Conservation (phyloP, 2,888 invertebrate genomes). For the Euzetes globulus region DNA sequence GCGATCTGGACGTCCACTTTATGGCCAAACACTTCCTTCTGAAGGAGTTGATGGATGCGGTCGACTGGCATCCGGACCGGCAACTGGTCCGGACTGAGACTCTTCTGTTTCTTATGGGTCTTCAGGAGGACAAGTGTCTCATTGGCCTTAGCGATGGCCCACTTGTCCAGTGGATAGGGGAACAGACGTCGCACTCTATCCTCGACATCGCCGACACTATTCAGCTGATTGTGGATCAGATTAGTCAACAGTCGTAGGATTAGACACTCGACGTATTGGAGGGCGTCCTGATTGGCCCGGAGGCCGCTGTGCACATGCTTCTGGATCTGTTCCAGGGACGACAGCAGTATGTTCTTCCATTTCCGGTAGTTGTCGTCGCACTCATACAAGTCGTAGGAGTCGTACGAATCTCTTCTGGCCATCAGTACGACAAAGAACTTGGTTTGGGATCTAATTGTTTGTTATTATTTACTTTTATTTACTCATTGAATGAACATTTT, state of each 20-base stretch:
- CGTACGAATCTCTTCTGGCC: neutral
- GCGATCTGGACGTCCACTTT: constrained; percentile 58
- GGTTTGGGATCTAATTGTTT: neutral
- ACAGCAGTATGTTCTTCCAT: neutral
- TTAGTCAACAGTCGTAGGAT: constrained; percentile 79
- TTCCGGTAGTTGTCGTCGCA: neutral
- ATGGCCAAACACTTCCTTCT: constrained; percentile 56
- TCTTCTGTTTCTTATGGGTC: constrained; percentile 5
- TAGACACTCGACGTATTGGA: constrained; percentile 83
- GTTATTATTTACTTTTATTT: neutral
- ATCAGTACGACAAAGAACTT: neutral
- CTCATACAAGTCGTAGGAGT: neutral
- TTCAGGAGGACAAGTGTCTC: constrained; percentile 48
- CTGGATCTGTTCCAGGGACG: constrained; percentile 29
- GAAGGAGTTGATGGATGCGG: constrained; percentile 76
- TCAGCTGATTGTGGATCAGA: constrained; percentile 62
- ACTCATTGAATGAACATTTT: too few species aligned
- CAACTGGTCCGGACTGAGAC: constrained; percentile 49
- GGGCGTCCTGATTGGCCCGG: constrained; percentile 75
- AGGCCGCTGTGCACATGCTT: constrained; percentile 67
- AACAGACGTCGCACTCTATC: constrained; percentile 83
- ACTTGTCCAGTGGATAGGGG: constrained; percentile 88
- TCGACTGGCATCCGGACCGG: constrained; percentile 71
- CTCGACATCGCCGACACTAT: constrained; percentile 73
- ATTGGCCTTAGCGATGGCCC: constrained; percentile 83